These are phyloP conservation scores for Tricholauxania praeusta DNA, from an alignment of 2,888 invertebrate species.

Conservation along the genomic window DNA sequence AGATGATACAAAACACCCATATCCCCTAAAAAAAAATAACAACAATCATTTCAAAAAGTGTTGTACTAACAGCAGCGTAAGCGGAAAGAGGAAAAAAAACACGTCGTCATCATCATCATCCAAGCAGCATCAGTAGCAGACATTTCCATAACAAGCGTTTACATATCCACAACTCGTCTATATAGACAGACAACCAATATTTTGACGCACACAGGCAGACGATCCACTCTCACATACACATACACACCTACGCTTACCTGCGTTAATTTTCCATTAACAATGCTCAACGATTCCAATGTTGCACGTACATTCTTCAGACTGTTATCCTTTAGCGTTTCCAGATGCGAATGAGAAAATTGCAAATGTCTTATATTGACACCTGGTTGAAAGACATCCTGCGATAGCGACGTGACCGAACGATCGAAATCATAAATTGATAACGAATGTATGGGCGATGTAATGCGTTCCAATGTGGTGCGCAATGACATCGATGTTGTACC, in stretches of 20 bases:
- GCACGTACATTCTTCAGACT: slow-evolving; percentile 78
- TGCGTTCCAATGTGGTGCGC: slow-evolving; percentile 78
- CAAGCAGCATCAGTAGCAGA: not conserved
- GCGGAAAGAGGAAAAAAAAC: slow-evolving; percentile 1
- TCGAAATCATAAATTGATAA: slow-evolving; percentile 91
- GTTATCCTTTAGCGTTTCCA: slow-evolving; percentile 80
- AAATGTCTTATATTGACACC: slow-evolving; percentile 77
- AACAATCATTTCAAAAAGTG: too few relatives aligned
- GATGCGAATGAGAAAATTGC: slow-evolving; percentile 82
- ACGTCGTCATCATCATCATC: slow-evolving; percentile 15
- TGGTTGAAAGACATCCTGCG: slow-evolving; percentile 80
- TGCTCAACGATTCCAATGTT: slow-evolving; percentile 82
- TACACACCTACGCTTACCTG: slow-evolving; percentile 60
- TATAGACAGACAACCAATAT: not conserved
- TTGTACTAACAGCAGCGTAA: not conserved
- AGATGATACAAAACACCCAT: slow-evolving; percentile 3
- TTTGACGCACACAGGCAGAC: slow-evolving; percentile 29
- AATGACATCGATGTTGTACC: slow-evolving; percentile 83
- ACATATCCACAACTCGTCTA: not conserved
- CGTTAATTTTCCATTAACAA: slow-evolving; percentile 77
- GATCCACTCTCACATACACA: not conserved
- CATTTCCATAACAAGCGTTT: slow-evolving; percentile 24
- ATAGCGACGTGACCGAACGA: slow-evolving; percentile 80
- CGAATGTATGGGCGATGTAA: slow-evolving; percentile 81
- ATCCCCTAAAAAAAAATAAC: not conserved